phyloP scores from a whole-genome alignment of 2,797 vertebrate species.

The Perodicticus potto region DNA sequence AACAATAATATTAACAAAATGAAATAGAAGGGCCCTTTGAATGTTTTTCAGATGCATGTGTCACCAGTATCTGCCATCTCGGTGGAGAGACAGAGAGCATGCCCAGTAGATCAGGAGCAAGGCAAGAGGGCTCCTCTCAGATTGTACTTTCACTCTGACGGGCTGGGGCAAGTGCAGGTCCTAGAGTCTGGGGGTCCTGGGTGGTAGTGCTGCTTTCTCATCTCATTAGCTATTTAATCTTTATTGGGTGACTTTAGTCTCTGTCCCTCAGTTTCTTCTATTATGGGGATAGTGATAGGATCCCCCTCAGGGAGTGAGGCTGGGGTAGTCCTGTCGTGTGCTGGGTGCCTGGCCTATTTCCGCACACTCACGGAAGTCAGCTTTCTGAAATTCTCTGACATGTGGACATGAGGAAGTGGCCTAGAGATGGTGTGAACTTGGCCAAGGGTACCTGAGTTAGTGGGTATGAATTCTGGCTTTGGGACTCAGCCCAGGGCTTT shows the following conservation, averaged over 20 bases:
- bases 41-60: not conserved
- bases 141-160: not conserved
- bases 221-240: not conserved
- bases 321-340: not conserved
- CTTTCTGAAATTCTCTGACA: not conserved
- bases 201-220: not conserved
- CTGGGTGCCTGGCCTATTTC: not conserved
- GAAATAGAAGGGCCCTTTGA: not conserved
- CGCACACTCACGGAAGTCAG: not conserved
- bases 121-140: not conserved
- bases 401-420: not conserved
- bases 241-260: not conserved
- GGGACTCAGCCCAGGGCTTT: not conserved
- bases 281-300: not conserved
- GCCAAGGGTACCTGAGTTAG: not conserved
- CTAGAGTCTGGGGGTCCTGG: not conserved
- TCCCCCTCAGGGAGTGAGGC: not conserved
- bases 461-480: not conserved
- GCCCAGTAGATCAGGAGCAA: not conserved
- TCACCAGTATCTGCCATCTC: not conserved
- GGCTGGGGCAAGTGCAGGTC: not conserved
- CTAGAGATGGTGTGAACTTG: not conserved
- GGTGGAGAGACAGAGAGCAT: not conserved
- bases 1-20: not conserved
- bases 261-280: not conserved